Base-by-base conservation (phyloP, 2,888 invertebrate species). In the Heliothis peltigera region DNA sequence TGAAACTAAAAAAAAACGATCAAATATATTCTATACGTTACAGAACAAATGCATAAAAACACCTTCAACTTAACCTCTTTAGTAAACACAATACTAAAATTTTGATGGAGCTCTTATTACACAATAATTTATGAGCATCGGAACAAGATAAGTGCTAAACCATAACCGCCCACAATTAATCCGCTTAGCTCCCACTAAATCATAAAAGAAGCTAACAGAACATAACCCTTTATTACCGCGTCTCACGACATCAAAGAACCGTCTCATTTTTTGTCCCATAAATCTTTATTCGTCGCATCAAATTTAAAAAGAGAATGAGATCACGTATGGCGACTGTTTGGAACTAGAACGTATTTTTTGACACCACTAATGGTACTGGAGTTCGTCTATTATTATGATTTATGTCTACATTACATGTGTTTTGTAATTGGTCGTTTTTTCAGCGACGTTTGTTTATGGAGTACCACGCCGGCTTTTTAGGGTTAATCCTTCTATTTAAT, bases 291-390 rank as follows among this genome's bases (percentile, higher is more conserved):
- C 65, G 59, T 74, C 51, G 56, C 53, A 73, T 71, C 74, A 76
- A 69, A 61, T 61, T 55, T 49, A 44, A 12, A 3, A 19, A 59
- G 15, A 22, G 66, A 82, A 85, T 83, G 80, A 83, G 84, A 84
- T 87, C 86, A 86, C 84, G 85, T 83, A 64, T 77, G 65, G 68
- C 65, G 65, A 76, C 64, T 64, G 63, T 70, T 64, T 55, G 18
- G 64, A 76, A 83, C 79, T 65, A 77, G 65, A 80, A 75, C 76
- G 71, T 80, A 73, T 68, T 66, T 80, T 79, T 80, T 82, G 79
- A 75, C 71, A 70, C 67, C 46, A 48, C 72, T 79, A 75, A 81
- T 79, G 65, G 67, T 67, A 76, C 66, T 79, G 71, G 56, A 68
- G 49, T 67, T 39, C 55, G 64, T 69, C 52, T 66, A 48, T 63